Evolutionary conservation across 2,888 invertebrate genomes (phyloP), one percentile per base, ranked within the genome.

Genomic region (Hypsopygia costalis): DNA sequence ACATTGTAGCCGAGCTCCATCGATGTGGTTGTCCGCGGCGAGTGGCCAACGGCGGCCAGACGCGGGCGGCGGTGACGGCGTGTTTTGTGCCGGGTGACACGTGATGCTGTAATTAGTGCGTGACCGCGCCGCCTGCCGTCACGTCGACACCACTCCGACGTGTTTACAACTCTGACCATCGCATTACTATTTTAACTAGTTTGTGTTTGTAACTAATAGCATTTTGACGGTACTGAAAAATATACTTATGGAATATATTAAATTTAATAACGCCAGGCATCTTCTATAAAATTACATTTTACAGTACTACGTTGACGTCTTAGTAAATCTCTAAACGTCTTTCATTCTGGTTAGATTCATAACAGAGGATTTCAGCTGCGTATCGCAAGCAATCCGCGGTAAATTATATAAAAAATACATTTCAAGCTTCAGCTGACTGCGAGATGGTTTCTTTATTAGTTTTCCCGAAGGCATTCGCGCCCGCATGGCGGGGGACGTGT

Each of bases 391-490:
- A 85, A 81, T 85, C 64, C 81, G 81, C 62, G 79, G 81, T 81
- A 89, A 89, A 89, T 89, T 89, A 87, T 86, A 89, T 89, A 89
- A 89, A 89, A 89, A 89, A 89, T 85, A 89, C 88, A 89, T 89
- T 89, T 89, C 89, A 89, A 79, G 89, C 88, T 76, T 81, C 81
- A 88, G 87, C 80, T 82, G 86, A 64, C 81, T 58, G 69, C 75
- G 76, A 85, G 83, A 89, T 89, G 87, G 88, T 85, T 86, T 87
- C 86, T 85, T 88, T 88, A 89, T 89, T 89, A 89, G 86, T 87
- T 87, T 87, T 82, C 79, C 81, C 71, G 73, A 63, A 65, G 81
- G 79, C 76, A 56, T 55, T 55, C 49, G 50, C 51, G 49, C 54
- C 55, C 56, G 58, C 55, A 49, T 58, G 58, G 66, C 63, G 69